Evolutionary conservation across 2,888 invertebrate genomes (phyloP).

Genomic region (Erebia aethiops): DNA sequence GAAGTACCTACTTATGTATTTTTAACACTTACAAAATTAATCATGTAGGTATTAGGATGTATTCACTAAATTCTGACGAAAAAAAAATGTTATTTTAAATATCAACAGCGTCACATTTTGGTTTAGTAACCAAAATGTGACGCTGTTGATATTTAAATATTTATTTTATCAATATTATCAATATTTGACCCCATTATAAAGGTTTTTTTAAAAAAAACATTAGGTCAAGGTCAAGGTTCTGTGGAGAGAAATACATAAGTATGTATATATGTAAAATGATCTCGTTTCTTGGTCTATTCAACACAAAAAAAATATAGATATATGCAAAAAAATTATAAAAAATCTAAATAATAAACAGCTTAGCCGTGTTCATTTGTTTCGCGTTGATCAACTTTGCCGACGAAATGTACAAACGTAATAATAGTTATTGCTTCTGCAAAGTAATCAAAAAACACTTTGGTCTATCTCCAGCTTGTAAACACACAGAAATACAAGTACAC

Average conservation of each 20-base stretch:
- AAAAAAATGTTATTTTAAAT: too few relatives aligned
- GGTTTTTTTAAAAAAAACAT: too few relatives aligned
- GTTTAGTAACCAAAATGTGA: too few relatives aligned
- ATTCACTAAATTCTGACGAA: too few relatives aligned
- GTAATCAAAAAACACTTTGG: slow-evolving; percentile 84
- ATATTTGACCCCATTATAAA: too few relatives aligned
- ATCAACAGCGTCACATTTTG: too few relatives aligned
- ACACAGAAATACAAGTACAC: slow-evolving; percentile 58
- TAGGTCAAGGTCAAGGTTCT: neutral
- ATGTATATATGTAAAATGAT: neutral
- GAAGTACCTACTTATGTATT: neutral
- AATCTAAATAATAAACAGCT: slow-evolving; percentile 50
- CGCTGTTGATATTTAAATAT: too few relatives aligned
- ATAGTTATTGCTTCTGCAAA: slow-evolving; percentile 56
- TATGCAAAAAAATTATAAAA: slow-evolving; percentile 46
- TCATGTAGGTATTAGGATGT: neutral
- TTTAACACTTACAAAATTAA: neutral
- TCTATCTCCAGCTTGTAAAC: slow-evolving; percentile 85
- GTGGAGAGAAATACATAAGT: neutral
- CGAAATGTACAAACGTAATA: slow-evolving; percentile 60
- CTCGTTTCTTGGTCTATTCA: neutral
- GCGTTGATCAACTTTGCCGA: slow-evolving; percentile 70
- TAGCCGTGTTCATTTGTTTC: slow-evolving; percentile 63
- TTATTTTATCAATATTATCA: too few relatives aligned
- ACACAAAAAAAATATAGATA: slow-evolving; percentile 23